These are phyloP conservation scores for Scaptodrosophila latifasciaeformis DNA, from an alignment of 2,888 invertebrate genomes.

Conservation along the genomic window DNA sequence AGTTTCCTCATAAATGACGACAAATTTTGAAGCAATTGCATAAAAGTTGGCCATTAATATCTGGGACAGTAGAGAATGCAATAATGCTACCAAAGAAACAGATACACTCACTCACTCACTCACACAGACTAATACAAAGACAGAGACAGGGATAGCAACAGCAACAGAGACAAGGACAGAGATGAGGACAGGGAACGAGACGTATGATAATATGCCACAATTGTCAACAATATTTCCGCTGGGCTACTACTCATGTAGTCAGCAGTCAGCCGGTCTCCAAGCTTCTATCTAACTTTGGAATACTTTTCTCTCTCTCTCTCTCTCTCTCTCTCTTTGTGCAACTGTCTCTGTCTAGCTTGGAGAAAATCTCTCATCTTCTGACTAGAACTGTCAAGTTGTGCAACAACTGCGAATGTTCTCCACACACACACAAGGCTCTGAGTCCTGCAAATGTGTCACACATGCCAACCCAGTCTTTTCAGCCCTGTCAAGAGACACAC, in stretches of 20 bases:
- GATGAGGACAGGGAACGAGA: conserved; percentile 16
- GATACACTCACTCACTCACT: too few relatives aligned
- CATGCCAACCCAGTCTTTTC: background rate
- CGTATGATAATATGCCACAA: conserved; percentile 68
- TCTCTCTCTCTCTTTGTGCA: too few relatives aligned
- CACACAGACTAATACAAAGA: too few relatives aligned
- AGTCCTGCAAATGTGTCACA: conserved; percentile 1
- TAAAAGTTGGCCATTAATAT: too few relatives aligned
- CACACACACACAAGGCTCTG: background rate
- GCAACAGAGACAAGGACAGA: too few relatives aligned
- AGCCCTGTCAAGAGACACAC: background rate
- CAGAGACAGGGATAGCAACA: too few relatives aligned
- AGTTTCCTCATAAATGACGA: background rate
- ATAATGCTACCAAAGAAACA: too few relatives aligned
- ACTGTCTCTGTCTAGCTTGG: too few relatives aligned
- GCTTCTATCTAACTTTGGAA: background rate
- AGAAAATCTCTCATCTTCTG: too few relatives aligned
- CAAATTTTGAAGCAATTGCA: background rate
- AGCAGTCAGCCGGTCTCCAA: background rate
- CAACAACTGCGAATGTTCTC: conserved; percentile 28
- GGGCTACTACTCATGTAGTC: too few relatives aligned
- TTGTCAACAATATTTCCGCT: conserved; percentile 67
- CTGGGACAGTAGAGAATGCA: too few relatives aligned
- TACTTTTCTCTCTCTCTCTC: background rate
- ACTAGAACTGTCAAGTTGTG: conserved; percentile 28